Base-by-base conservation (phyloP, 2,888 invertebrate genomes). In the Amphipoea lucens region DNA sequence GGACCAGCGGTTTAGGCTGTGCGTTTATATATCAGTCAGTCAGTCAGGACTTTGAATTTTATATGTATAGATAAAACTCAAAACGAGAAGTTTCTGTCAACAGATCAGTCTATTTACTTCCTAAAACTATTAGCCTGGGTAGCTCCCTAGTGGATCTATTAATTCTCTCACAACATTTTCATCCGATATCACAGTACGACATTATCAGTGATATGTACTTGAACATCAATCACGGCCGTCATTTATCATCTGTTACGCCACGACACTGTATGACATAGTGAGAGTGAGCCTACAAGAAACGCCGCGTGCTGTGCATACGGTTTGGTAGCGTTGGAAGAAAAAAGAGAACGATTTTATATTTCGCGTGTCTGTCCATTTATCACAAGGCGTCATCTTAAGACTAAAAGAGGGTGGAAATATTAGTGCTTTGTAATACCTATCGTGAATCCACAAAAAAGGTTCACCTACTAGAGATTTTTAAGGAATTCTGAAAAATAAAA, bases 211-310 rank as follows among this genome's bases (percentile, higher is more conserved):
- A 63, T 48, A 73, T 40, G 69, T 62, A 66, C 62, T 84, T 57
- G 77, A 57, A 51, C 82, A 83, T 85, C 77, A 82, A 83, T 81
- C 85, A 81, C 57, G 83, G 74, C 42, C 14, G 67, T 42, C 67
- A 76, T 83, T 74, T 86, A 86, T 83, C 76, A 82, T 82, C 14
- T 66, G 74, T 76, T 48, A 77, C 76, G 74, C 70, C 77, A 76
- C 68, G 12, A 40, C n/a, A 29, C 74, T 63, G 42, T 65, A n/a
- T 74, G 68, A 60, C 40, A 29, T 51, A 65, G 77, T 57, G 70
- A 68, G 72, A 67, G 63, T 65, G 79, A 65, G 70, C 75, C 63
- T 71, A 69, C 76, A 69, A 71, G 75, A 76, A 76, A 66, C 63
- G 63, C 74, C 60, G 68, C 36, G 54, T 36, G 23, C 36, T 42